Base-by-base conservation (phyloP, 2,888 invertebrate species). In the Lasioglossum leucozonium region DNA sequence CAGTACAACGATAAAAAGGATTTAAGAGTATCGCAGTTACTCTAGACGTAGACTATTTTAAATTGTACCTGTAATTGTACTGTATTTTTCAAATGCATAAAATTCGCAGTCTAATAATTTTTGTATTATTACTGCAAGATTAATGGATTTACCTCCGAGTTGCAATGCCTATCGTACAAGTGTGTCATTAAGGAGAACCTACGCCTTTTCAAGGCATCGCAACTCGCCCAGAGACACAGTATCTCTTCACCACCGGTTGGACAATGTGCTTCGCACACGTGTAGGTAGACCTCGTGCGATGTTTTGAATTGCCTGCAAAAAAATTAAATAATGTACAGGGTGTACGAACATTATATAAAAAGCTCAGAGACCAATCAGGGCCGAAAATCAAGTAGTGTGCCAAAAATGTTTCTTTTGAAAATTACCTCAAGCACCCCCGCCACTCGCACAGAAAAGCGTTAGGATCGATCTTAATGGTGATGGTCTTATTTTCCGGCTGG, bases 151-250 rank as follows among this genome's bases (percentile, higher is more conserved):
- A 98, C 98, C 92, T 97, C 97, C 47, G 97, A 96, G 89, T 98
- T 98, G 94, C 99, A 98, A 95, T 99, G 99, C 87, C 98, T 97
- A 95, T 99, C 99, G 92, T 98, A 97, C 85, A 99, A 96, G 95
- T 99, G 99, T 83, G 99, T 99, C 97, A 99, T 98, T 58, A 99
- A 96, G 0, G 99, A 99, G 96, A 99, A 99, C 79, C 98, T 97
- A 93, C 98, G 97, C 81, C 99, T 95, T 80, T 98, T 97, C 95
- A 99, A 97, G 69, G 97, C 97, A 95, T 99, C 99, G 95, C 99
- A 99, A 58, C 97, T 96, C 47, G 98, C 97, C 99, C 99, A 99
- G 94, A 98, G 96, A 94, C 99, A 99, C 30, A 97, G 96, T 87
- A 98, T 97, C 94, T 98, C 98, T 47, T 97, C 97, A 18, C 95